phyloP scores from a whole-genome alignment of 2,113 vertebrate species.

The Otolemur garnettii region DNA sequence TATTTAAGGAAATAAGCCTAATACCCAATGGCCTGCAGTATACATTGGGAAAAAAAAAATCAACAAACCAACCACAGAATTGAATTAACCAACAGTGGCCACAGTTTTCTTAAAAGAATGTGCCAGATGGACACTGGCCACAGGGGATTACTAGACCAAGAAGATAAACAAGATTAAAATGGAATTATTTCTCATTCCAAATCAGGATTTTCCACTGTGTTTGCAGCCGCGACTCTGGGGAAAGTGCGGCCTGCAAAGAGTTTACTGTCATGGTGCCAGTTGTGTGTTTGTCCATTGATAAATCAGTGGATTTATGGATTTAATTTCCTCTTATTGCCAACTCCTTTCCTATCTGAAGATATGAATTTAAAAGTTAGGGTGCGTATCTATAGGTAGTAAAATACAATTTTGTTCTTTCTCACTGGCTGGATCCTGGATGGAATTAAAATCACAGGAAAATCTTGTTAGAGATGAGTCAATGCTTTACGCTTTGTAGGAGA shows the following conservation, averaged over 20 bases:
- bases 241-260: constrained; percentile 2
- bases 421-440: not conserved
- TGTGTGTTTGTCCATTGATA: constrained; percentile 68
- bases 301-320: constrained; percentile 85
- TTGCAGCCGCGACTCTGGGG: constrained; percentile 54
- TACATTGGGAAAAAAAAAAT: not conserved
- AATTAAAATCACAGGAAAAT: constrained; percentile 68
- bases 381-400: constrained; percentile 74
- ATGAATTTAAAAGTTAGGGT: constrained; percentile 74
- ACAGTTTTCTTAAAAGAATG: constrained; percentile 52
- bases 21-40: not conserved
- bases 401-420: constrained; percentile 65
- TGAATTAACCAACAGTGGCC: constrained; percentile 60
- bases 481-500: constrained; percentile 7
- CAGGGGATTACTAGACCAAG: constrained; percentile 68
- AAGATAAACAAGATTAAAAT: constrained; percentile 83
- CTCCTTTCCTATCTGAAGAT: constrained; percentile 71
- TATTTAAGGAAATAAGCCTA: constrained; percentile 59
- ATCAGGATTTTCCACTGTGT: constrained; percentile 70
- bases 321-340: constrained; percentile 81
- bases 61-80: constrained; percentile 38
- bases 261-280: constrained; percentile 16
- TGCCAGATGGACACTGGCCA: constrained; percentile 68
- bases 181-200: constrained; percentile 76
- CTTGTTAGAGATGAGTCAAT: constrained; percentile 59